A percentile compares a stretch with the other conserved stretches of the same genome.
phyloP scores from a whole-genome alignment of 1,140 invertebrate species.

The Chionoecetes opilio region DNA sequence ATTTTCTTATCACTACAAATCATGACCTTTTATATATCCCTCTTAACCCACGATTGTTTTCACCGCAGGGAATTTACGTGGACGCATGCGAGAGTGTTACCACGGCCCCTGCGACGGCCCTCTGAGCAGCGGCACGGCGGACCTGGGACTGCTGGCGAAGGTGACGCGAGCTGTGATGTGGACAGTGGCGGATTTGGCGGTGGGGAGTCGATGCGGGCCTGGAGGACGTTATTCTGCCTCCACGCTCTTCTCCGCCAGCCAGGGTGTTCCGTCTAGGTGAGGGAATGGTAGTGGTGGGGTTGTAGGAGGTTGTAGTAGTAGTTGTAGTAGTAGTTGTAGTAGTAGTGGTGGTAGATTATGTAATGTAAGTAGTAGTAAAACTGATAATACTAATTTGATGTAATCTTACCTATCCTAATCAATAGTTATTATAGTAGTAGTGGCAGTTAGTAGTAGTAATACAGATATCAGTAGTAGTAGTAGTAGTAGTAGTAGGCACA shows the following conservation, averaged over 20 bases:
- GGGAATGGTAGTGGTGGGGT: neutral
- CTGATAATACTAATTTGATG: no score
- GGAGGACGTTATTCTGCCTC: constrained; percentile 59
- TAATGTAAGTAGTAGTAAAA: no score
- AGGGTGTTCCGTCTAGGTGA: neutral
- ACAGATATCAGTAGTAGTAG: neutral
- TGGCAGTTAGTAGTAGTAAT: neutral
- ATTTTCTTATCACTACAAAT: no score
- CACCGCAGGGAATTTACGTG: constrained; percentile 83
- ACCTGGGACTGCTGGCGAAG: constrained; percentile 74
- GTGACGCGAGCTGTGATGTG: constrained; percentile 76
- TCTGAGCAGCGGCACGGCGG: neutral
- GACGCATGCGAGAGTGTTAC: constrained; percentile 84
- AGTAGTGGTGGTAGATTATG: constrained; percentile 24
- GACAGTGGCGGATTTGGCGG: constrained; percentile 73
- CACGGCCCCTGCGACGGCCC: constrained; percentile 83
- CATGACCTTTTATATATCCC: no score
- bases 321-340: neutral
- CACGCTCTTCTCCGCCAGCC: constrained; percentile 67
- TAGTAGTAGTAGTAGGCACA: no score
- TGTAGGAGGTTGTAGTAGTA: neutral
- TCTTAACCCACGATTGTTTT: no score
- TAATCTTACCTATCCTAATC: no score
- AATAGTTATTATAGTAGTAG: neutral
- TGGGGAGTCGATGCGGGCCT: constrained; percentile 64